These are phyloP conservation scores for Microplitis manilae DNA, from an alignment of 2,888 invertebrate genomes.

Conservation along the genomic window DNA sequence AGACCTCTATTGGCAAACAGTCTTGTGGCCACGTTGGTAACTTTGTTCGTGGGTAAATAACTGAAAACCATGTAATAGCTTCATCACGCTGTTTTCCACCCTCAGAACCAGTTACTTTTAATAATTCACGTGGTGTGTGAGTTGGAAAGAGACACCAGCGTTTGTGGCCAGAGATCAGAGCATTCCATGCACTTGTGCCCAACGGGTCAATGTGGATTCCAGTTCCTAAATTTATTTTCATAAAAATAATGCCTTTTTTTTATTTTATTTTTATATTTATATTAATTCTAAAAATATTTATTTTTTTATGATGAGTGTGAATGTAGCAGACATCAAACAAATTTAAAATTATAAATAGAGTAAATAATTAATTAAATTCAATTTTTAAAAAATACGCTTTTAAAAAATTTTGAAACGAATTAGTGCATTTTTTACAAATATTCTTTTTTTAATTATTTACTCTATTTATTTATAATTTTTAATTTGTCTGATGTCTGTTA, in stretches of 20 bases:
- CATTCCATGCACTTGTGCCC: conserved; percentile 99
- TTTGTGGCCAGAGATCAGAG: conserved; percentile 94
- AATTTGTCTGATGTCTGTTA: too few species aligned
- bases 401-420: too few species aligned
- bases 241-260: neutral
- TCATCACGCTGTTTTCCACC: conserved; percentile 99
- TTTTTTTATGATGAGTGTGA: too few species aligned
- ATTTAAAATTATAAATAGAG: too few species aligned
- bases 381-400: too few species aligned
- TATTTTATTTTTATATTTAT: too few species aligned
- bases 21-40: conserved; percentile 91
- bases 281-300: too few species aligned
- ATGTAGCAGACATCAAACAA: too few species aligned
- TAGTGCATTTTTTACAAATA: too few species aligned
- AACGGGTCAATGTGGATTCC: conserved; percentile 99
- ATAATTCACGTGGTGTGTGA: conserved; percentile 92
- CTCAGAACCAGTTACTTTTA: conserved; percentile 92
- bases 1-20: conserved; percentile 93
- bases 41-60: conserved; percentile 95
- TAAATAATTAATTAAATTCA: too few species aligned
- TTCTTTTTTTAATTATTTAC: too few species aligned
- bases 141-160: conserved; percentile 99
- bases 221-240: conserved; percentile 73
- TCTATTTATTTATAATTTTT: too few species aligned
- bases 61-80: conserved; percentile 97